Conservation (phyloP, 1,140 invertebrate genomes). For the Saxidomus purpurata region DNA sequence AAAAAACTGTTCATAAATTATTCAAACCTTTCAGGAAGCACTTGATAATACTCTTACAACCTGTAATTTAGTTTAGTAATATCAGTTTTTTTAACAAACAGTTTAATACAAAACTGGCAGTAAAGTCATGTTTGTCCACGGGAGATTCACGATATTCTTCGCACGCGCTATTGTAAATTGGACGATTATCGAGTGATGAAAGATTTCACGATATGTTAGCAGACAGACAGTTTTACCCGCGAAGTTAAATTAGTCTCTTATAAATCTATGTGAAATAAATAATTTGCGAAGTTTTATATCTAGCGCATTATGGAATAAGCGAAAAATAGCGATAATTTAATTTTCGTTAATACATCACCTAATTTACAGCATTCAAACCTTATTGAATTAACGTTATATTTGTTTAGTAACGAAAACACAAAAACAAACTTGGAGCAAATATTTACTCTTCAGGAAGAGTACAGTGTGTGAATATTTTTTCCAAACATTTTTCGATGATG, state of each 20-base stretch:
- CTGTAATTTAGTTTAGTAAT: slow-evolving; percentile 21
- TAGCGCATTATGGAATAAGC: too few relatives aligned
- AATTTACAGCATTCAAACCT: too few relatives aligned
- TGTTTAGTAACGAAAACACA: background rate
- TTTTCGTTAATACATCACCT: too few relatives aligned
- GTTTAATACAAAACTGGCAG: background rate
- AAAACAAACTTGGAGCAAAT: background rate
- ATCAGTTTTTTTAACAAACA: slow-evolving; percentile 9
- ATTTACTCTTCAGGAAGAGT: background rate
- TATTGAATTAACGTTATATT: too few relatives aligned
- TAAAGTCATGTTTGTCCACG: background rate
- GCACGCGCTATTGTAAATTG: background rate
- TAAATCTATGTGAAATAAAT: too few relatives aligned
- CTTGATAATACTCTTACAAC: background rate
- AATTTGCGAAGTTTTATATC: too few relatives aligned
- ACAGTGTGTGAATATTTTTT: background rate
- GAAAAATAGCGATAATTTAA: too few relatives aligned
- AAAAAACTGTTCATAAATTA: slow-evolving; percentile 32
- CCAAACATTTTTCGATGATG: background rate
- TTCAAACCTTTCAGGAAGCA: background rate
- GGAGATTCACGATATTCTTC: background rate
- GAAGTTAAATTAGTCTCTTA: too few relatives aligned
- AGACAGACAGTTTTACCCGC: too few relatives aligned
- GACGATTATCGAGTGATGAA: too few relatives aligned
- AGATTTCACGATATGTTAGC: too few relatives aligned